phyloP scores from a whole-genome alignment of 2,888 invertebrate genomes.

The Diarsia mendica region DNA sequence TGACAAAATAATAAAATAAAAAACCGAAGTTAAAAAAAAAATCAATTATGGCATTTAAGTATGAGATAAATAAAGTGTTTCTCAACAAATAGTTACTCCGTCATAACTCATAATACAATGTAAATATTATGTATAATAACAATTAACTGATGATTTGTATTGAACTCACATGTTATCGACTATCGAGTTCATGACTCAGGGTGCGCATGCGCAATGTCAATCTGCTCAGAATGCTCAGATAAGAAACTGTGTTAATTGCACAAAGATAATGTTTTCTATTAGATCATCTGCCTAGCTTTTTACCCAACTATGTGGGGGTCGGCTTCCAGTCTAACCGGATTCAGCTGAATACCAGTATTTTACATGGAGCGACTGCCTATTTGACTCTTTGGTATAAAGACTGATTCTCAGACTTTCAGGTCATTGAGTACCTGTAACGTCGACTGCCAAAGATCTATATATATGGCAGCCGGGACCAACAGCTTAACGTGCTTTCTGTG shows the following conservation, averaged over 20 bases:
- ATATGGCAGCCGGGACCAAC: no score
- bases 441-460: no score
- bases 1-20: no score
- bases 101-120: constrained; percentile 5
- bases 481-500: no score
- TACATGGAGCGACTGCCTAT: no score
- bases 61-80: neutral
- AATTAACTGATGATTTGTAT: constrained; percentile 6
- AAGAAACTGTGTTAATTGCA: neutral
- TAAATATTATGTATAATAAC: constrained; percentile 17
- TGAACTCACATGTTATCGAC: neutral
- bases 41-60: neutral
- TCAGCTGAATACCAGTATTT: no score
- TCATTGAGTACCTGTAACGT: no score
- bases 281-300: neutral
- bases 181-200: constrained; percentile 45
- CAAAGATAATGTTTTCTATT: constrained; percentile 2
- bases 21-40: no score
- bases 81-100: neutral
- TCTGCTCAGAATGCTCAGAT: constrained; percentile 25
- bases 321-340: no score
- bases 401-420: no score
- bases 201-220: constrained; percentile 32
- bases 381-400: no score
- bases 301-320: no score